These are phyloP conservation scores for Tonatia bakeri DNA, from an alignment of 2,113 vertebrate species.

Conservation along the genomic window DNA sequence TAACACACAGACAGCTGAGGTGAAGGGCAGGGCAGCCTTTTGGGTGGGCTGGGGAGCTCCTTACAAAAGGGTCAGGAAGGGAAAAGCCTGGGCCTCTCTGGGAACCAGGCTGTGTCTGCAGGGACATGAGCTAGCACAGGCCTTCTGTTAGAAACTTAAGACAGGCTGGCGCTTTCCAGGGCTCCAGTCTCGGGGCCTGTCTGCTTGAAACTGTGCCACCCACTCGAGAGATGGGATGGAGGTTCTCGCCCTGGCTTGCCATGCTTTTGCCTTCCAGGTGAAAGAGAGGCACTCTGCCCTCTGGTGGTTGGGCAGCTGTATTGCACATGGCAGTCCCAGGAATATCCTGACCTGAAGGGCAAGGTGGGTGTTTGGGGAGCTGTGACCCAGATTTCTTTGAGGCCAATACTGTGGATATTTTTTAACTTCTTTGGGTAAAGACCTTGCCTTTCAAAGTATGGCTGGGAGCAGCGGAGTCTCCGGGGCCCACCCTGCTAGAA, in stretches of 20 bases:
- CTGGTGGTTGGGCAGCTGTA: neutral
- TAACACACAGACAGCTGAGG: conserved; percentile 60
- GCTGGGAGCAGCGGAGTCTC: neutral
- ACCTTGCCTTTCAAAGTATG: neutral
- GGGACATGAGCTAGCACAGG: accelerated
- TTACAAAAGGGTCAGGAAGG: neutral
- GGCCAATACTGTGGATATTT: neutral
- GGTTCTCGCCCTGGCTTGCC: neutral
- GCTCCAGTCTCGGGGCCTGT: neutral
- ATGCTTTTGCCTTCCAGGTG: accelerated
- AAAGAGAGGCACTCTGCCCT: neutral
- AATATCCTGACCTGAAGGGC: neutral
- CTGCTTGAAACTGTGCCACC: neutral
- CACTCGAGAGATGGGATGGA: neutral
- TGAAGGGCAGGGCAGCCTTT: neutral
- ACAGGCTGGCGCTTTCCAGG: neutral
- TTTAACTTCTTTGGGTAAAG: neutral
- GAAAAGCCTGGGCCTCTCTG: neutral
- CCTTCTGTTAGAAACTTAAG: neutral
- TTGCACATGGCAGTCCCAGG: neutral
- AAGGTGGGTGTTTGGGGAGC: neutral
- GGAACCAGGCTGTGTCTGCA: accelerated
- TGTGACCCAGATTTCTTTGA: neutral
- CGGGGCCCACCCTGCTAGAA: accelerated
- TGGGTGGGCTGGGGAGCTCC: neutral